phyloP scores from a whole-genome alignment of 2,888 invertebrate species.

The Drosophila multiciliata region DNA sequence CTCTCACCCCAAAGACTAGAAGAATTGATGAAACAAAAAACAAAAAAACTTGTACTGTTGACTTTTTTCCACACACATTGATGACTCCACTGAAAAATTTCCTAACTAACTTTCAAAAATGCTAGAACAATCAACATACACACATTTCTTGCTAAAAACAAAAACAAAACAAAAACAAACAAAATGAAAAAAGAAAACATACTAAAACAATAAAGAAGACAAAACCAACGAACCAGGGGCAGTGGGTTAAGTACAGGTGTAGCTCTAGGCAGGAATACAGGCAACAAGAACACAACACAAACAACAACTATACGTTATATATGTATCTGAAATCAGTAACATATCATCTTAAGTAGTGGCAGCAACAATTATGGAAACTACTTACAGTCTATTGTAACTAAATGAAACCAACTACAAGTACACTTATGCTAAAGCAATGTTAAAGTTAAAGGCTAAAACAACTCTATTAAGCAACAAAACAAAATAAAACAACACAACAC shows the following conservation, averaged over 20 bases:
- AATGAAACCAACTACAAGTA: conserved; percentile 61
- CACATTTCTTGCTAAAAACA: conserved; percentile 68
- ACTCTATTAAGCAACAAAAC: conserved; percentile 12
- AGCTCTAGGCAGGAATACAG: conserved; percentile 28
- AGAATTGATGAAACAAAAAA: conserved; percentile 39
- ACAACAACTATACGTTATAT: conserved; percentile 28
- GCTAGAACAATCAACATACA: conserved; percentile 79
- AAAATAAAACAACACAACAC: conserved; percentile 7
- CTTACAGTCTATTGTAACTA: conserved; percentile 63
- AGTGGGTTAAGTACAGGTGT: conserved; percentile 22
- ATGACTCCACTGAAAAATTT: conserved; percentile 46
- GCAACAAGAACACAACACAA: conserved; percentile 26
- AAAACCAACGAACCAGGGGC: conserved; percentile 43
- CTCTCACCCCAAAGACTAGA: conserved; percentile 66
- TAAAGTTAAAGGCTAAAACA: conserved; percentile 51
- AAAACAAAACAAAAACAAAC: conserved; percentile 28
- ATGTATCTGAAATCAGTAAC: conserved; percentile 77
- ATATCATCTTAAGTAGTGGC: conserved; percentile 83
- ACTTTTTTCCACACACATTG: conserved; percentile 17
- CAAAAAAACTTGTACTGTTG: conserved; percentile 29
- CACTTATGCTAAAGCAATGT: conserved; percentile 57
- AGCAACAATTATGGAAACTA: conserved; percentile 51
- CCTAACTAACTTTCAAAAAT: conserved; percentile 72
- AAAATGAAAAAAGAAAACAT: neutral
- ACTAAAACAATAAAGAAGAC: conserved; percentile 10